Evolutionary conservation across 2,797 vertebrate species (phyloP).

Genomic region (Hyperoplus lanceolatus): DNA sequence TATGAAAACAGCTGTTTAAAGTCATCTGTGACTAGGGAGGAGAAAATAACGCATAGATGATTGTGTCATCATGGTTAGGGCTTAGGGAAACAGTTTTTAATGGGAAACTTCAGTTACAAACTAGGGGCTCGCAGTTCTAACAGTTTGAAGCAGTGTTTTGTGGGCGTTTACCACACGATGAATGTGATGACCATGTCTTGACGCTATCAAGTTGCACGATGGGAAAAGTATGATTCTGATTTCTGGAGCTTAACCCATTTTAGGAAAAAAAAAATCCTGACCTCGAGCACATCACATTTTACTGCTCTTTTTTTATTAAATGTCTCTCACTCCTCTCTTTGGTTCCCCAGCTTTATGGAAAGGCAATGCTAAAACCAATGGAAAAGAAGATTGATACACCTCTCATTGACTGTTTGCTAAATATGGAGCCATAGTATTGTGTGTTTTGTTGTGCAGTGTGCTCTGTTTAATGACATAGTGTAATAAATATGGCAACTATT

Average conservation of each 20-base stretch:
- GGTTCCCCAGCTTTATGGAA: neutral
- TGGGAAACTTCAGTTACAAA: neutral
- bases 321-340: neutral
- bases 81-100: neutral
- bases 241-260: neutral
- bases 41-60: neutral
- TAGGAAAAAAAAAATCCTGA: neutral
- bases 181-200: neutral
- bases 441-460: conserved; percentile 4
- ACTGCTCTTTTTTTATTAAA: neutral
- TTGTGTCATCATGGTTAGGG: neutral
- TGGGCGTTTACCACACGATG: conserved; percentile 4
- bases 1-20: neutral
- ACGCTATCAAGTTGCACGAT: conserved; percentile 3
- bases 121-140: neutral
- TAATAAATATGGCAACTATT: conserved; percentile 10
- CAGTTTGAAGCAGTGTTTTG: neutral
- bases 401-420: conserved; percentile 1
- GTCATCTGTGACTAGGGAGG: neutral
- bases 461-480: neutral
- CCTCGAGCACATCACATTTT: neutral
- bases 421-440: neutral
- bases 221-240: conserved; percentile 12
- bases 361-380: neutral
- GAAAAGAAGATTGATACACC: neutral